These are phyloP conservation scores for Enteromius thamalakanensis DNA, from an alignment of 2,797 vertebrate genomes.

Conservation along the genomic window DNA sequence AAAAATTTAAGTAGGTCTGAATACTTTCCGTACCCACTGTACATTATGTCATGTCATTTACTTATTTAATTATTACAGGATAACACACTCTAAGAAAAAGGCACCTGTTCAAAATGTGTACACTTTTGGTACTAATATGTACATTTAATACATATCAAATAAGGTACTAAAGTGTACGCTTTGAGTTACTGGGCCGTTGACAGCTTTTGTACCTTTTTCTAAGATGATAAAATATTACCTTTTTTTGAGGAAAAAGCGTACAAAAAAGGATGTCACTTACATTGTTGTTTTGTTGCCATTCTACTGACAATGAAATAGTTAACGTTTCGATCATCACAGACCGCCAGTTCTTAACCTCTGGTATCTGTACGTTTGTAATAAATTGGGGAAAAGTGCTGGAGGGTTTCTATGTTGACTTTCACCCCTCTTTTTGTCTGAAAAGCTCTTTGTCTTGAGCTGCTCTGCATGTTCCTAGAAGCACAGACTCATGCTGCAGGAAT, in stretches of 20 bases:
- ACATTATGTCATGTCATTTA: not conserved
- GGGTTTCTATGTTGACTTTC: not conserved
- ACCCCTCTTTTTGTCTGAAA: constrained; percentile 28
- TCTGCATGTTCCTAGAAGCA: constrained; percentile 50
- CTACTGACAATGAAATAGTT: not conserved
- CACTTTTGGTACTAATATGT: not conserved
- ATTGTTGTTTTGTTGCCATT: not conserved
- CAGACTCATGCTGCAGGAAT: constrained; percentile 50
- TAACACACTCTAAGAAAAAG: not conserved
- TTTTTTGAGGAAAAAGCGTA: too few species aligned
- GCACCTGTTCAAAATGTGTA: not conserved
- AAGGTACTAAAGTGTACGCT: not conserved
- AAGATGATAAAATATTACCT: not conserved
- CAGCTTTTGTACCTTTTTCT: not conserved
- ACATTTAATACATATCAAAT: not conserved
- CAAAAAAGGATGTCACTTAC: not conserved
- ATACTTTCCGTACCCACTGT: not conserved
- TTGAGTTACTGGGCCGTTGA: not conserved
- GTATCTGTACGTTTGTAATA: not conserved
- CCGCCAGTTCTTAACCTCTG: constrained; percentile 1
- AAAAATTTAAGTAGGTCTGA: too few species aligned
- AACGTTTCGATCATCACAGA: not conserved
- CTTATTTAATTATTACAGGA: not conserved
- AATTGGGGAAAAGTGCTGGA: not conserved
- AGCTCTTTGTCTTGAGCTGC: constrained; percentile 49